A percentile compares a stretch with the other conserved stretches of the same genome.
Conservation (phyloP, 2,113 vertebrate genomes). For the Orthonyx spaldingii region DNA sequence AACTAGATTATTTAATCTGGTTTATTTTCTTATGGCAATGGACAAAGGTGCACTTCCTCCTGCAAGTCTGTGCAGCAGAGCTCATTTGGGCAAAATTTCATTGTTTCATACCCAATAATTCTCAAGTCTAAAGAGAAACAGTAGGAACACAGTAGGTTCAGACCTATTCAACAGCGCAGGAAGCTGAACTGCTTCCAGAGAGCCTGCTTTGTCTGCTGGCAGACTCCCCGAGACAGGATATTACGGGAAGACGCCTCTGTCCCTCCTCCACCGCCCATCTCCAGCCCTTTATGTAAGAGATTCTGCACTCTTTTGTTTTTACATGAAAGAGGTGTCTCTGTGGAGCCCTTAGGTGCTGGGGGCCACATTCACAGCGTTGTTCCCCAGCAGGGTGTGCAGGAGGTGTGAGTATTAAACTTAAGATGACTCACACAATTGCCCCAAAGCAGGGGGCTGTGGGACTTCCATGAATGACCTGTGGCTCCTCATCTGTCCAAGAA, state of each 20-base stretch:
- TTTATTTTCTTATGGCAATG: background rate
- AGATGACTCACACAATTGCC: background rate
- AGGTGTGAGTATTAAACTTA: background rate
- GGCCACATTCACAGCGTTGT: background rate
- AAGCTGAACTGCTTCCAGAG: constrained; percentile 27
- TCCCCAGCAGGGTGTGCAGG: background rate
- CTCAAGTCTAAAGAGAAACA: background rate
- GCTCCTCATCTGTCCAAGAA: background rate
- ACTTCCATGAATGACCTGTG: background rate
- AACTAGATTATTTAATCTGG: background rate
- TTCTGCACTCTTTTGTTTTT: background rate
- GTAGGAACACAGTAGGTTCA: background rate
- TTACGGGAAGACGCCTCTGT: constrained; percentile 1
- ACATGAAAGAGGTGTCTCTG: background rate
- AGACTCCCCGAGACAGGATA: background rate
- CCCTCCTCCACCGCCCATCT: background rate
- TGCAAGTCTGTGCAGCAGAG: background rate
- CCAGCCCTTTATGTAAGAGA: background rate
- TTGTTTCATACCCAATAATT: background rate
- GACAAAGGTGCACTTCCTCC: background rate
- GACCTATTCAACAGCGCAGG: background rate
- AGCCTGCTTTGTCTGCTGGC: constrained; percentile 27
- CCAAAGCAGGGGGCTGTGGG: background rate
- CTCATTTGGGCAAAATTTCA: background rate
- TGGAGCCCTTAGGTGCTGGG: background rate